phyloP scores from a whole-genome alignment of 2,797 vertebrate genomes.

The Hybognathus amarus region DNA sequence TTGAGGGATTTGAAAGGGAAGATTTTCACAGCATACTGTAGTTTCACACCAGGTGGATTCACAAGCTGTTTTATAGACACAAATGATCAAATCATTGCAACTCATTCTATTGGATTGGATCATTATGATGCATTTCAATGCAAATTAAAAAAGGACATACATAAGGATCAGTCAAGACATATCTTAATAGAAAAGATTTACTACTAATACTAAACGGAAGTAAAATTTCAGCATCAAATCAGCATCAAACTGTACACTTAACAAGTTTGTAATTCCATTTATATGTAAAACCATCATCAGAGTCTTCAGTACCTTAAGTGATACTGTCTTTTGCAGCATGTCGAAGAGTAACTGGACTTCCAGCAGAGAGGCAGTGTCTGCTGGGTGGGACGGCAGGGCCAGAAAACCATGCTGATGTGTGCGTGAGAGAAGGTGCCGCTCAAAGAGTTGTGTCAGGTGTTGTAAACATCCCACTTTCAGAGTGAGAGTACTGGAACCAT shows the following conservation, averaged over 20 bases:
- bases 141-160: neutral
- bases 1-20: slow-evolving; percentile 95
- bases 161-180: neutral
- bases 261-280: neutral
- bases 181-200: neutral
- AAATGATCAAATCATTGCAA: neutral
- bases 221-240: neutral
- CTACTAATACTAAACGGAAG: too few species aligned
- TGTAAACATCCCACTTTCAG: slow-evolving; percentile 85
- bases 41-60: slow-evolving; percentile 77
- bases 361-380: slow-evolving; percentile 86
- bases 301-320: slow-evolving; percentile 84
- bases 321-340: slow-evolving; percentile 91
- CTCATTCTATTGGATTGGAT: neutral
- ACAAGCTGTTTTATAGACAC: slow-evolving; percentile 77
- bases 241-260: neutral
- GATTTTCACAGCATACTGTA: slow-evolving; percentile 89
- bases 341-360: slow-evolving; percentile 96
- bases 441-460: slow-evolving; percentile 88
- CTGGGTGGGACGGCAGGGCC: slow-evolving; percentile 92
- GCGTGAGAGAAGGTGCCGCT: slow-evolving; percentile 86
- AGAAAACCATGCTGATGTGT: slow-evolving; percentile 85
- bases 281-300: neutral
- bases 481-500: slow-evolving; percentile 90
- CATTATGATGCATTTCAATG: neutral